Conservation (phyloP, 2,113 vertebrate genomes). For the Leucopternis melanops region DNA sequence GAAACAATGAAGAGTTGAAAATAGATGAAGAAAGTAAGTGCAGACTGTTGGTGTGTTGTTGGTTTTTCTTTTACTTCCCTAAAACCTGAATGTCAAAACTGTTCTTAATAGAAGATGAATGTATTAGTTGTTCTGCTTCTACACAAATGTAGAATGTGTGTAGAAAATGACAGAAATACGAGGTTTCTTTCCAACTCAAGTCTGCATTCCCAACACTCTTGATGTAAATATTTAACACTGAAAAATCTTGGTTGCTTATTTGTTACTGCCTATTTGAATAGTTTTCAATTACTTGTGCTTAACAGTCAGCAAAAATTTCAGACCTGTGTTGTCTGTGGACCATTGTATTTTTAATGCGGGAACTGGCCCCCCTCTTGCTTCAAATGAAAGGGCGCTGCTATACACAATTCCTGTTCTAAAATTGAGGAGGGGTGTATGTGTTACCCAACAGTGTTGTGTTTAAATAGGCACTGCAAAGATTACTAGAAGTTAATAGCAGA, state of each 20-base stretch:
- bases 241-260: background rate
- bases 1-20: constrained; percentile 87
- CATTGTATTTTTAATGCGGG: background rate
- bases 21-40: constrained; percentile 96
- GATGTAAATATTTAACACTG: background rate
- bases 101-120: background rate
- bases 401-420: background rate
- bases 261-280: background rate
- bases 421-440: background rate
- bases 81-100: background rate
- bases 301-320: background rate
- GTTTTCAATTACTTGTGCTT: background rate
- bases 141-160: background rate
- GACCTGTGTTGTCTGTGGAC: background rate
- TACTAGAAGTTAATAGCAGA: background rate
- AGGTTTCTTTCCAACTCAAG: background rate
- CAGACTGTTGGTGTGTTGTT: rapidly evolving
- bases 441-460: background rate
- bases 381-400: background rate
- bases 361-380: background rate
- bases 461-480: background rate
- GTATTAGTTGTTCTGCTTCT: background rate
- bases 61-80: background rate
- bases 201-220: background rate
- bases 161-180: background rate